Evolutionary conservation across 2,888 invertebrate species (phyloP).

Genomic region (Caenorhabditis sp.): DNA sequence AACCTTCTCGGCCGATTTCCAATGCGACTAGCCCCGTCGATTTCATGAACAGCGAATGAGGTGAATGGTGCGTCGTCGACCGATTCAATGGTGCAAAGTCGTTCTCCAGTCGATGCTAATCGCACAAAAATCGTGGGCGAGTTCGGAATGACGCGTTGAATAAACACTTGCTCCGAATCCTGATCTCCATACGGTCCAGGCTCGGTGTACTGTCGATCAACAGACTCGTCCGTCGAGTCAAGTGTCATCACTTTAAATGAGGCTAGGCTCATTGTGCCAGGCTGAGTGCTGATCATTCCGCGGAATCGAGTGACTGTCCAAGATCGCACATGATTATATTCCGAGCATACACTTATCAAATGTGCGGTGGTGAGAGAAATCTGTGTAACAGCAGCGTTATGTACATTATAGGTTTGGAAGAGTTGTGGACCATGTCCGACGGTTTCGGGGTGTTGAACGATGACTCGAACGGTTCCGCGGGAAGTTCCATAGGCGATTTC

Average conservation of each 20-base stretch:
- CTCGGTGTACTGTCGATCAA: slow-evolving; percentile 61
- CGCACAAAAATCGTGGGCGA: slow-evolving; percentile 93
- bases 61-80: slow-evolving; percentile 92
- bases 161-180: slow-evolving; percentile 96
- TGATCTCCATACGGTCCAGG: slow-evolving; percentile 93
- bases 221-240: slow-evolving; percentile 75
- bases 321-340: slow-evolving; percentile 95
- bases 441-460: slow-evolving; percentile 98
- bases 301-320: slow-evolving; percentile 96
- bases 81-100: slow-evolving; percentile 89
- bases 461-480: slow-evolving; percentile 89
- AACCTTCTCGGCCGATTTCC: slow-evolving; percentile 86
- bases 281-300: slow-evolving; percentile 98
- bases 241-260: slow-evolving; percentile 94
- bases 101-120: slow-evolving; percentile 89
- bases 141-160: slow-evolving; percentile 96
- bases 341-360: slow-evolving; percentile 90
- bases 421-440: slow-evolving; percentile 97
- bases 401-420: slow-evolving; percentile 79
- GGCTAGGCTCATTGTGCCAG: slow-evolving; percentile 94
- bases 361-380: slow-evolving; percentile 87
- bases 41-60: slow-evolving; percentile 95
- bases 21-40: slow-evolving; percentile 93
- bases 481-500: slow-evolving; percentile 98
- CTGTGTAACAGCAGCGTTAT: slow-evolving; percentile 63